phyloP scores from a whole-genome alignment of 2,888 invertebrate genomes.

The Heliconius sara region DNA sequence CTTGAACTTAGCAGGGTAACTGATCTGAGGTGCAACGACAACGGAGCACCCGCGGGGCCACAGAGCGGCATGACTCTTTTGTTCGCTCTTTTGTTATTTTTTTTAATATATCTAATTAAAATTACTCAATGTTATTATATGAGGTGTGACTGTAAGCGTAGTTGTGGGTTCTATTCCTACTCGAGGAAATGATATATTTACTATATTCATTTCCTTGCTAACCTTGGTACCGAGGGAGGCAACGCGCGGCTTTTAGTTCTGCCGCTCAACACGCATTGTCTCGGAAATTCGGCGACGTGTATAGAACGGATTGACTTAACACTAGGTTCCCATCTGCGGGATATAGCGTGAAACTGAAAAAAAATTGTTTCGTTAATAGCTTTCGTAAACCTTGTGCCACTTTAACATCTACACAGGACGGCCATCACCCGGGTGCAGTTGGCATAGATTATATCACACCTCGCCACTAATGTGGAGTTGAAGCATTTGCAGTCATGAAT shows the following conservation, averaged over 20 bases:
- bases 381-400: slow-evolving; percentile 81
- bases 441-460: slow-evolving; percentile 50
- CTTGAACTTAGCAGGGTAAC: slow-evolving; percentile 74
- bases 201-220: too few species aligned
- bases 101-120: slow-evolving; percentile 4
- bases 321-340: too few species aligned
- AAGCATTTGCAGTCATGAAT: slow-evolving; percentile 36
- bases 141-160: too few species aligned
- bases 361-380: slow-evolving; percentile 33
- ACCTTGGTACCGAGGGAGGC: too few species aligned
- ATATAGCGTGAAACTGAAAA: too few species aligned
- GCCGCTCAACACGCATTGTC: too few species aligned
- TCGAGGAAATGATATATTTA: too few species aligned
- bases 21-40: slow-evolving; percentile 56
- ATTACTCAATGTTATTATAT: not conserved
- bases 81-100: slow-evolving; percentile 19
- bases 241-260: too few species aligned
- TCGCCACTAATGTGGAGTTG: slow-evolving; percentile 39
- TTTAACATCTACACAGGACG: slow-evolving; percentile 70
- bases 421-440: slow-evolving; percentile 59
- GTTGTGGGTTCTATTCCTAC: too few species aligned
- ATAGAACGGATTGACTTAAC: too few species aligned
- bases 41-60: slow-evolving; percentile 50
- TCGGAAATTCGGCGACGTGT: too few species aligned
- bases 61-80: slow-evolving; percentile 39